Evolutionary conservation across 2,113 vertebrate species (phyloP).

Genomic region (Agelaius phoeniceus): DNA sequence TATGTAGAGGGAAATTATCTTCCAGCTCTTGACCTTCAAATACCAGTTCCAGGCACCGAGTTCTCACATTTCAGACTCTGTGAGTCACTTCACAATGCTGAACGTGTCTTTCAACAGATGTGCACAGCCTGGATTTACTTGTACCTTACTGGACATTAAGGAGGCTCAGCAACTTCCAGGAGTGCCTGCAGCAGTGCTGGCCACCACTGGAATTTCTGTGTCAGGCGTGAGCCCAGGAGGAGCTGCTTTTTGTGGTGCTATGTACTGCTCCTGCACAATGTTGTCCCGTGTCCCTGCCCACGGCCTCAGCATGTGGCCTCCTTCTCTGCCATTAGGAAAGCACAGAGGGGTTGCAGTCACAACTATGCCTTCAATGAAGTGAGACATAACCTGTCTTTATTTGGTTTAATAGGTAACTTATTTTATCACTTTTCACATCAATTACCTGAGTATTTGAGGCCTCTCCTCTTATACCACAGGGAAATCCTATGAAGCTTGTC

Average conservation of each 20-base stretch:
- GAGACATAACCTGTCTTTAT: not conserved
- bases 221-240: not conserved
- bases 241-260: not conserved
- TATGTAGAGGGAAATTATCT: not conserved
- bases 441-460: not conserved
- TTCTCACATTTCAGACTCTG: not conserved
- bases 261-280: not conserved
- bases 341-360: not conserved
- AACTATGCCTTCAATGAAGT: not conserved
- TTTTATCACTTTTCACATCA: not conserved
- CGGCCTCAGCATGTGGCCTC: not conserved
- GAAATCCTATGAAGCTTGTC: not conserved
- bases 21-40: not conserved
- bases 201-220: not conserved
- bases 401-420: not conserved
- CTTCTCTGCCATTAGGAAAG: not conserved
- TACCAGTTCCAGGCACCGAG: not conserved
- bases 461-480: not conserved
- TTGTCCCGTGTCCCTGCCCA: rapidly evolving
- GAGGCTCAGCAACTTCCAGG: not conserved
- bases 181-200: not conserved
- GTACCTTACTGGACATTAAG: not conserved
- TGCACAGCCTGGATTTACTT: not conserved
- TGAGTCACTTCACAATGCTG: not conserved
- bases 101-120: not conserved